A percentile compares a stretch with the other conserved stretches of the same genome.
Evolutionary conservation across 2,113 vertebrate genomes (phyloP).

Genomic region (Oxyruncus cristatus): DNA sequence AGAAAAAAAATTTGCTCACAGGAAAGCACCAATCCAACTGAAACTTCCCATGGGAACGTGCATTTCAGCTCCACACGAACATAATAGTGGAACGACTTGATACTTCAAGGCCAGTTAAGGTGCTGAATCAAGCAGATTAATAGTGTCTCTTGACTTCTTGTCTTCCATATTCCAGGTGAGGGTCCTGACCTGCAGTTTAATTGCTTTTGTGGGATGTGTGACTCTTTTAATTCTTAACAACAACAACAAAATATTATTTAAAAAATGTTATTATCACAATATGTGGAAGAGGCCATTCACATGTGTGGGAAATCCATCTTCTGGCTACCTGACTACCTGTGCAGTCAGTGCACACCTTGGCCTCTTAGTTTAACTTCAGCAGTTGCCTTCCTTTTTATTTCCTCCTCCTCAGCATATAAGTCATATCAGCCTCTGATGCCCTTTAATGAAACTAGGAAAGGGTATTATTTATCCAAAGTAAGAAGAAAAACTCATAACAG

Average conservation of each 20-base stretch:
- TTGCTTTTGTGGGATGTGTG: background rate
- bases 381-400: background rate
- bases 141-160: background rate
- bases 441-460: background rate
- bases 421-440: background rate
- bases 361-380: background rate
- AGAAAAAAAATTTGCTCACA: background rate
- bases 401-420: background rate
- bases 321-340: background rate
- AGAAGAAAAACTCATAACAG: background rate
- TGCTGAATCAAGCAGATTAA: background rate
- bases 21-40: background rate
- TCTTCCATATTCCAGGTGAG: background rate
- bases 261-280: background rate
- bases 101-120: background rate
- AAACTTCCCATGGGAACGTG: background rate
- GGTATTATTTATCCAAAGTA: background rate
- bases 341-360: background rate
- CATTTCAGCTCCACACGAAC: background rate
- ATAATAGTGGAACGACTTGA: background rate
- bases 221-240: background rate
- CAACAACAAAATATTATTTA: background rate
- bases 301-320: background rate
- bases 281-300: background rate
- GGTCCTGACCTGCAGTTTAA: background rate